Evolutionary conservation across 2,797 vertebrate genomes (phyloP).

Genomic region (Coracias cyanogaster): DNA sequence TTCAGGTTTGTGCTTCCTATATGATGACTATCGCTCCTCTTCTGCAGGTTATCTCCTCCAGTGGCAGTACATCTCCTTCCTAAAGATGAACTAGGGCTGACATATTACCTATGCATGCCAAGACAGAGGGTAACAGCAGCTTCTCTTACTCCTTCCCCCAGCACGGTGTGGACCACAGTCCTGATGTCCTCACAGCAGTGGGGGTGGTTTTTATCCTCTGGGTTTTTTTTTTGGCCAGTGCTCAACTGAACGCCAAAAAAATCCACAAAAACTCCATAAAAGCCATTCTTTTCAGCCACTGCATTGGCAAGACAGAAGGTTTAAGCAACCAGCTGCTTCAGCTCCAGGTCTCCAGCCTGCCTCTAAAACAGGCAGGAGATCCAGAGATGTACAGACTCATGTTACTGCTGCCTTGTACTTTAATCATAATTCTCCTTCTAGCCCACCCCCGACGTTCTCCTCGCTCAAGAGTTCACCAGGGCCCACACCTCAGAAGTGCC

Average conservation of each 20-base stretch:
- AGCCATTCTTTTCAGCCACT: neutral
- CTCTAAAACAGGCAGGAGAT: neutral
- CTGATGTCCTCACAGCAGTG: neutral
- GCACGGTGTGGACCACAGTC: neutral
- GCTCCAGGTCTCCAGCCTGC: neutral
- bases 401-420: neutral
- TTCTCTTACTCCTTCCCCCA: neutral
- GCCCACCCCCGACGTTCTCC: neutral
- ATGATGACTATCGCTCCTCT: neutral
- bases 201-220: neutral
- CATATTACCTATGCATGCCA: neutral
- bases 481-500: accelerated
- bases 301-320: neutral
- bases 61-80: neutral
- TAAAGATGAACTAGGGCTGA: neutral
- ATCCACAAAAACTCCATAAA: neutral
- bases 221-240: neutral
- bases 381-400: accelerated
- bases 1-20: neutral
- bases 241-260: neutral
- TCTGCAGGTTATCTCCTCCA: neutral
- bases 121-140: neutral
- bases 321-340: neutral
- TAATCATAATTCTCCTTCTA: neutral
- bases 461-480: neutral